Conservation (phyloP, 2,888 invertebrate genomes). For the Xylocampa areola region DNA sequence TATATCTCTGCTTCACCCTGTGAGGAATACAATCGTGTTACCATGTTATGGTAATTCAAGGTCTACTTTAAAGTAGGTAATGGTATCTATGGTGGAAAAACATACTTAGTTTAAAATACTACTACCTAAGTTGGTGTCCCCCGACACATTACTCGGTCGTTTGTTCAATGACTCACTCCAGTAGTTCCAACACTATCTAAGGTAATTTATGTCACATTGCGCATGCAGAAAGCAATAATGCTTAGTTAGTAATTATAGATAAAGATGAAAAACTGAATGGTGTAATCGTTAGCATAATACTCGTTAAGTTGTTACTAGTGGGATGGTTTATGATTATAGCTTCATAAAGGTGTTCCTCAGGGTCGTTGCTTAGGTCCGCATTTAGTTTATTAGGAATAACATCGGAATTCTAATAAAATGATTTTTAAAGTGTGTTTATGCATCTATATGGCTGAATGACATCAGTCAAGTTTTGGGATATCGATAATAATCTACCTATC, state of each 20-base stretch:
- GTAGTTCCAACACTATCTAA: slow-evolving; percentile 32
- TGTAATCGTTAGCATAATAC: slow-evolving; percentile 32
- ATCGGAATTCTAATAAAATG: too few relatives aligned
- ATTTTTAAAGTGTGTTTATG: too few relatives aligned
- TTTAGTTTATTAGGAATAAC: too few relatives aligned
- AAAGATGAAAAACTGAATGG: slow-evolving; percentile 47
- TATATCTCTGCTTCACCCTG: too few relatives aligned
- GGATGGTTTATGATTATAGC: slow-evolving; percentile 3
- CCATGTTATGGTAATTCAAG: too few relatives aligned
- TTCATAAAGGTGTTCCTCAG: neutral
- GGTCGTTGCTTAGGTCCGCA: too few relatives aligned
- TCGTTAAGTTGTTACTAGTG: slow-evolving; percentile 9
- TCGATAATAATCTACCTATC: too few relatives aligned
- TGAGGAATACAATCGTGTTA: too few relatives aligned
- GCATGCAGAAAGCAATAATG: slow-evolving; percentile 46
- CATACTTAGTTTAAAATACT: neutral
- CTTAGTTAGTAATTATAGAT: slow-evolving; percentile 47
- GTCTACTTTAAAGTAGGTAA: too few relatives aligned
- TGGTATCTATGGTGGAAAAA: slow-evolving; percentile 23
- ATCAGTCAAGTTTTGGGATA: too few relatives aligned
- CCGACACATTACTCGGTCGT: slow-evolving; percentile 49
- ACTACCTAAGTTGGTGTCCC: slow-evolving; percentile 45
- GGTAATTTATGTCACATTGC: slow-evolving; percentile 56
- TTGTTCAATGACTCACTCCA: slow-evolving; percentile 52
- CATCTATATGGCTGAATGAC: too few relatives aligned